A percentile compares a stretch with the other conserved stretches of the same genome.
Evolutionary conservation across 2,797 vertebrate species (phyloP).

Genomic region (Chaenodraco wilsoni): DNA sequence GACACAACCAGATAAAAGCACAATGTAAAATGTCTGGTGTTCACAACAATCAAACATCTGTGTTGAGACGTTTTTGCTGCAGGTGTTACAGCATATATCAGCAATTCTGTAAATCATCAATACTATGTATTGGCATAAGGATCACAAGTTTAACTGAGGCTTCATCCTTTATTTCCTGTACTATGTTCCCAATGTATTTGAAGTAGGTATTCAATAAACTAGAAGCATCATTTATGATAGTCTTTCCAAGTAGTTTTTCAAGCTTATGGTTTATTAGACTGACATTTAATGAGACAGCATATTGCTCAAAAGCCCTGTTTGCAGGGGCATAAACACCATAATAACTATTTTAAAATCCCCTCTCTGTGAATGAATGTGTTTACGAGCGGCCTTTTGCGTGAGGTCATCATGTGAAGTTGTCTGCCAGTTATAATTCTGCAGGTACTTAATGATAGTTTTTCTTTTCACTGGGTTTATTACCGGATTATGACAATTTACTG

Average conservation of each 20-base stretch:
- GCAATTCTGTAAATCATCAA: not conserved
- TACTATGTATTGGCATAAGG: not conserved
- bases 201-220: not conserved
- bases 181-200: not conserved
- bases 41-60: too few species aligned
- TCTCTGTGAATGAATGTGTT: slow-evolving; percentile 6
- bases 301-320: slow-evolving; percentile 3
- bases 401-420: slow-evolving; percentile 35
- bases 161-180: not conserved
- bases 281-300: slow-evolving; percentile 6
- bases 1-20: too few species aligned
- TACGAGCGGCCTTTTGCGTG: slow-evolving; percentile 4
- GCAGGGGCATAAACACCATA: slow-evolving; percentile 1
- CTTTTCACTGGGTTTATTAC: slow-evolving; percentile 57
- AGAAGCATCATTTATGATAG: not conserved
- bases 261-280: not conserved
- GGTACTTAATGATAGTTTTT: slow-evolving; percentile 41
- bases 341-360: not conserved
- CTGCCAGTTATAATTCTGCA: slow-evolving; percentile 28
- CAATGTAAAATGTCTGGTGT: too few species aligned
- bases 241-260: not conserved
- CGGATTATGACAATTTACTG: slow-evolving; percentile 72
- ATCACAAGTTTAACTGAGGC: not conserved
- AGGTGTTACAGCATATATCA: not conserved
- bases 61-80: not conserved